Conservation (phyloP, 2,113 vertebrate species). For the Cariama cristata region DNA sequence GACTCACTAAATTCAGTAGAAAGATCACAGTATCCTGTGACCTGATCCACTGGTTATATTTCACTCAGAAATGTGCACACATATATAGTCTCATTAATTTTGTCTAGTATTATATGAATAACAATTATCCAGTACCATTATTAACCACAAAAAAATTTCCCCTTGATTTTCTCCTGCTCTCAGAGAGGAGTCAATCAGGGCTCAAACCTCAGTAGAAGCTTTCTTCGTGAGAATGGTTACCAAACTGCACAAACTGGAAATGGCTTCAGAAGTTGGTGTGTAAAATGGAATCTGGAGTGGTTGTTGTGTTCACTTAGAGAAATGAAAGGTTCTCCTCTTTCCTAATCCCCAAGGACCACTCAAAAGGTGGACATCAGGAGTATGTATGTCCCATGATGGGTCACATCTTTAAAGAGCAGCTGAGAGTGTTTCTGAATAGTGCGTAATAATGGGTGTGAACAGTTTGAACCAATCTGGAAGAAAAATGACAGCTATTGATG, state of each 20-base stretch:
- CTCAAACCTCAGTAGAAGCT: background rate
- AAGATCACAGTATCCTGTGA: background rate
- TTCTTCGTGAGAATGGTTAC: background rate
- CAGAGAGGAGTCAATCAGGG: background rate
- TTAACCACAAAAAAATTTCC: background rate
- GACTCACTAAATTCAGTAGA: background rate
- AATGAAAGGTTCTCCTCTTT: slow-evolving; percentile 48
- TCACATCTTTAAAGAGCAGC: background rate
- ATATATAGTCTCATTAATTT: background rate
- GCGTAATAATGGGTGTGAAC: background rate
- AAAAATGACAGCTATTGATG: background rate
- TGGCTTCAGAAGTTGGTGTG: background rate
- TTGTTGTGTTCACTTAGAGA: slow-evolving; percentile 43
- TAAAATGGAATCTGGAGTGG: slow-evolving; percentile 36
- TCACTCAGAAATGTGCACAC: background rate
- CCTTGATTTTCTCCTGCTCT: background rate
- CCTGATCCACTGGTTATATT: background rate
- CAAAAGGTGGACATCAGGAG: background rate
- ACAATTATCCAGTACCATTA: background rate
- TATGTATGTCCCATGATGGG: background rate
- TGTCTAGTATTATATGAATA: background rate
- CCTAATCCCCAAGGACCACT: background rate
- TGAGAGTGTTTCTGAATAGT: background rate
- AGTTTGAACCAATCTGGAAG: background rate
- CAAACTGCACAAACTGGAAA: background rate